phyloP scores from a whole-genome alignment of 1,140 invertebrate species.

The Bombus waltoni region DNA sequence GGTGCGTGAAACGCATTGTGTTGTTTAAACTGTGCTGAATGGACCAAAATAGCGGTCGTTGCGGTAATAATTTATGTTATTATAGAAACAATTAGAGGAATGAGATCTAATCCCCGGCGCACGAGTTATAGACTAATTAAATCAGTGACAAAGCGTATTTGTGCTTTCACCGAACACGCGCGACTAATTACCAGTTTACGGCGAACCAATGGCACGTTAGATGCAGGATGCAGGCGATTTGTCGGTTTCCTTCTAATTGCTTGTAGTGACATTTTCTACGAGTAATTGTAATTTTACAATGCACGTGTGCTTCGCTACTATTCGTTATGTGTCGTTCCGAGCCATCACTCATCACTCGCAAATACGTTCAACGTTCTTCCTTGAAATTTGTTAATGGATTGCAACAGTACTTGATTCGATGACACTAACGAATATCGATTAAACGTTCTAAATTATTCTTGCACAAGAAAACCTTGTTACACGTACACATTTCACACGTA shows the following conservation, averaged over 20 bases:
- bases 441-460: too few species aligned
- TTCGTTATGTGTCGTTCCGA: slow-evolving; percentile 24
- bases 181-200: slow-evolving; percentile 71
- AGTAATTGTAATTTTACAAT: slow-evolving; percentile 38
- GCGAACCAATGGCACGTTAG: slow-evolving; percentile 59
- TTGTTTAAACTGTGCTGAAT: background rate
- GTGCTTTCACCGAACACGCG: slow-evolving; percentile 62
- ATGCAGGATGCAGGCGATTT: slow-evolving; percentile 51
- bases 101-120: slow-evolving; percentile 38
- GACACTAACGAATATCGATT: too few species aligned
- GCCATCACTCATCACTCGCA: background rate
- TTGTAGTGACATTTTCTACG: slow-evolving; percentile 30
- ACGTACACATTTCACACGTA: too few species aligned
- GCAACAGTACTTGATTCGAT: too few species aligned
- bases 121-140: slow-evolving; percentile 73
- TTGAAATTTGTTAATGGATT: too few species aligned
- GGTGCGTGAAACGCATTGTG: slow-evolving; percentile 43
- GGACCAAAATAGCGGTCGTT: slow-evolving; percentile 20
- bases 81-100: slow-evolving; percentile 20
- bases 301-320: slow-evolving; percentile 12
- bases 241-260: slow-evolving; percentile 64
- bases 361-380: background rate
- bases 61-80: slow-evolving; percentile 64
- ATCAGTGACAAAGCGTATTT: slow-evolving; percentile 70
- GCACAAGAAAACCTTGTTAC: too few species aligned